Evolutionary conservation across 2,113 vertebrate species (phyloP).

Genomic region (Rhodinocichla rosea): DNA sequence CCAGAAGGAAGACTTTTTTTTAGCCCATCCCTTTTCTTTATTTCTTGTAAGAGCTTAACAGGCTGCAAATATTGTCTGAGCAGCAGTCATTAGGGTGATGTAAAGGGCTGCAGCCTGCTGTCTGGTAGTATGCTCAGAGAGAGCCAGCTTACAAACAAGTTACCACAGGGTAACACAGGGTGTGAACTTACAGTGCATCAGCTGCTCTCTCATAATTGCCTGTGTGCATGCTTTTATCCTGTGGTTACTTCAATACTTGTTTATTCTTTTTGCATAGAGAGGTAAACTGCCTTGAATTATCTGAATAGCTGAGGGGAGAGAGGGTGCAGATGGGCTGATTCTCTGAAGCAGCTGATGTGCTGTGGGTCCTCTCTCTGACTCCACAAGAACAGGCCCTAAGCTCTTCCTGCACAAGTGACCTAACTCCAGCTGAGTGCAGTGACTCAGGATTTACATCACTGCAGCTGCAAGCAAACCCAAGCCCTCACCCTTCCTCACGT

Average conservation of each 20-base stretch:
- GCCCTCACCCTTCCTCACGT: neutral
- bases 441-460: neutral
- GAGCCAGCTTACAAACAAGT: neutral
- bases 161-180: neutral
- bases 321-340: neutral
- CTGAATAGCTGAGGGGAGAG: neutral
- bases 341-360: neutral
- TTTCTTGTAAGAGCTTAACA: constrained; percentile 27
- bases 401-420: neutral
- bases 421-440: neutral
- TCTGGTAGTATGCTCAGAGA: neutral
- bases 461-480: neutral
- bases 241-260: neutral
- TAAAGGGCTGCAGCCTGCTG: neutral
- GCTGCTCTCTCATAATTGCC: neutral
- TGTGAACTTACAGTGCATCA: neutral
- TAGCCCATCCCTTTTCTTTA: constrained; percentile 37
- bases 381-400: neutral
- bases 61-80: constrained; percentile 19
- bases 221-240: neutral
- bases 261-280: neutral
- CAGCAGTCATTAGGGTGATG: neutral
- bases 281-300: neutral
- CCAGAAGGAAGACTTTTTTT: constrained; percentile 27
- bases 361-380: neutral